A percentile compares a stretch with the other conserved stretches of the same genome.
These are phyloP conservation scores for Oenanthe melanoleuca DNA, from an alignment of 2,113 vertebrate species.

Conservation along the genomic window DNA sequence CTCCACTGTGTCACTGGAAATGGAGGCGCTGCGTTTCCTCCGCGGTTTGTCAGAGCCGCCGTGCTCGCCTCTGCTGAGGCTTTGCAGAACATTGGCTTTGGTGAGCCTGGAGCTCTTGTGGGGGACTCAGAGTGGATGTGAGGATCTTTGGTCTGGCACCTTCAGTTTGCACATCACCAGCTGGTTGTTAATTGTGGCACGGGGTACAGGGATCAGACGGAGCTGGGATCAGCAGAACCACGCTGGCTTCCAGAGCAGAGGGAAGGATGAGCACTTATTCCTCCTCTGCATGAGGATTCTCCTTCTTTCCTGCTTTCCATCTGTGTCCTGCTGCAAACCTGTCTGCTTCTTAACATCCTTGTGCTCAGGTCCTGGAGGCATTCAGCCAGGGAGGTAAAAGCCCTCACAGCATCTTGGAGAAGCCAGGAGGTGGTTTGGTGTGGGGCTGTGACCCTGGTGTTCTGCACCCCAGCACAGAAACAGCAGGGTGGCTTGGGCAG, in stretches of 20 bases:
- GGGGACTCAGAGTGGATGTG: neutral
- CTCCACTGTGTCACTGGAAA: conserved; percentile 32
- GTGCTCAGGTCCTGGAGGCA: neutral
- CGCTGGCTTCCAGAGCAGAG: neutral
- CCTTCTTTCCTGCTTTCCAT: neutral
- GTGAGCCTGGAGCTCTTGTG: neutral
- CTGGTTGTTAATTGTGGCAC: neutral
- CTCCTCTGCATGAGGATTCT: neutral
- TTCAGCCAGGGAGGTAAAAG: neutral
- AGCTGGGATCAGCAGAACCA: neutral
- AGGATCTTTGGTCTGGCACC: neutral
- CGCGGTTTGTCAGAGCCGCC: neutral
- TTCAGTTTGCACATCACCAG: neutral
- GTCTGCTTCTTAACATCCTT: neutral
- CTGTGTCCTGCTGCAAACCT: neutral
- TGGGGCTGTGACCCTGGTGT: rapidly evolving
- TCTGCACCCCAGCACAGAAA: neutral
- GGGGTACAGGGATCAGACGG: rapidly evolving
- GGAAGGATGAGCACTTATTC: neutral
- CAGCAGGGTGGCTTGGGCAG: too few species aligned
- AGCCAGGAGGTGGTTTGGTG: neutral
- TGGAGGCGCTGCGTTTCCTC: neutral
- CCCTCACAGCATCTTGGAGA: neutral
- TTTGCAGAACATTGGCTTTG: neutral
- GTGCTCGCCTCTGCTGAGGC: neutral